These are phyloP conservation scores for Eremophila alpestris DNA, from an alignment of 2,797 vertebrate genomes.

Conservation along the genomic window DNA sequence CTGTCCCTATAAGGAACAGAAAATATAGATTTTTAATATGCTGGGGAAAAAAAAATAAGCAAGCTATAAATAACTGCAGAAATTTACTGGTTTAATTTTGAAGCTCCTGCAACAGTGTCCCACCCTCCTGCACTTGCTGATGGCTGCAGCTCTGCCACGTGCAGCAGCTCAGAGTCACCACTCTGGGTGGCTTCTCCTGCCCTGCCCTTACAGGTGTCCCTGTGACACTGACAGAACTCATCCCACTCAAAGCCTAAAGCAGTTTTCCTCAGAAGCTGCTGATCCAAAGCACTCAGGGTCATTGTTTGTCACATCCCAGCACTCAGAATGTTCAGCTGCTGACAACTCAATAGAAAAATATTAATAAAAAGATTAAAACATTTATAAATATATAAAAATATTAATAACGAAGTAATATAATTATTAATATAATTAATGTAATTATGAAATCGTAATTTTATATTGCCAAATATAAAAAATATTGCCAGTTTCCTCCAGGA, in stretches of 20 bases:
- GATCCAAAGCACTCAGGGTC: background rate
- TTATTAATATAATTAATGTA: too few species aligned
- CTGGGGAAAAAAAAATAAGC: background rate
- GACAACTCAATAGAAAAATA: too few species aligned
- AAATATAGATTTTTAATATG: background rate
- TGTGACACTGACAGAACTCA: background rate
- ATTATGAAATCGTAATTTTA: too few species aligned
- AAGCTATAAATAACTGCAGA: background rate
- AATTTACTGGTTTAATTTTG: background rate
- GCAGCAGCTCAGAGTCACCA: background rate
- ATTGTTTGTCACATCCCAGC: accelerated
- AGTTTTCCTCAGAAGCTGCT: background rate
- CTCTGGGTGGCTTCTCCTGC: background rate
- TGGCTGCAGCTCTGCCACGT: background rate
- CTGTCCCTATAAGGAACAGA: background rate
- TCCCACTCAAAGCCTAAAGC: accelerated
- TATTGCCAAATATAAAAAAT: too few species aligned
- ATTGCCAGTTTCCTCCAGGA: background rate
- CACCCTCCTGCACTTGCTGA: background rate
- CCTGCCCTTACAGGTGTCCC: background rate
- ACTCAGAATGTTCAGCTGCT: background rate
- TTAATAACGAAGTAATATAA: too few species aligned
- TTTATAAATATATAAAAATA: too few species aligned
- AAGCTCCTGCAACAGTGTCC: background rate
- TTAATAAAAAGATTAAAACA: too few species aligned